phyloP scores from a whole-genome alignment of 1,140 invertebrate species.

The Arion vulgaris region DNA sequence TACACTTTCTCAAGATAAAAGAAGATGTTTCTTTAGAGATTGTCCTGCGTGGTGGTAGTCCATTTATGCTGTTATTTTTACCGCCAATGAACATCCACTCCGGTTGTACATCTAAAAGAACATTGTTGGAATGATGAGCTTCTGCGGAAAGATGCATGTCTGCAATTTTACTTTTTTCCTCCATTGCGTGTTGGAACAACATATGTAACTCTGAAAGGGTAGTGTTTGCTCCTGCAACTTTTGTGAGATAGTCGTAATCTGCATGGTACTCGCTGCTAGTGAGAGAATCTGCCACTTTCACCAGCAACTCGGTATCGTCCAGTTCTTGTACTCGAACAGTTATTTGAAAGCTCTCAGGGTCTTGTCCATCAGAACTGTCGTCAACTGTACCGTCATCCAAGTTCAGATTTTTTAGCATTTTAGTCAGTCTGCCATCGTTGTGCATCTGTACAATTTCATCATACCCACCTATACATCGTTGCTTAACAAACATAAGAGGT shows the following conservation, averaged over 20 bases:
- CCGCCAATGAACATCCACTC: too few species aligned
- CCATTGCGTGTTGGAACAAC: not conserved
- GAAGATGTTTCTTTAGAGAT: too few species aligned
- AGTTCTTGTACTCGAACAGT: not conserved
- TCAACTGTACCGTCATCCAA: not conserved
- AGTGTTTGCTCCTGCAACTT: not conserved
- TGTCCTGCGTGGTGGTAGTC: too few species aligned
- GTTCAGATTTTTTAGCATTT: not conserved
- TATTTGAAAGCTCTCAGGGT: not conserved
- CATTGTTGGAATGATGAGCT: too few species aligned
- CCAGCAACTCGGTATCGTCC: slow-evolving; percentile 9
- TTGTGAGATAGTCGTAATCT: too few species aligned
- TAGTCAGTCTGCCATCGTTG: not conserved
- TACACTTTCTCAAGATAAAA: too few species aligned
- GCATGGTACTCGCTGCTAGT: too few species aligned
- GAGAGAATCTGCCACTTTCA: not conserved
- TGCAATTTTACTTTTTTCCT: not conserved
- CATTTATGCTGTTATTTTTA: too few species aligned
- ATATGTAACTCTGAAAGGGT: not conserved
- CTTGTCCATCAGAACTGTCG: not conserved
- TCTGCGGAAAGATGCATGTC: too few species aligned
- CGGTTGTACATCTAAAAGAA: too few species aligned
- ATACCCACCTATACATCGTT: not conserved
- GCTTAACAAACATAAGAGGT: slow-evolving; percentile 14
- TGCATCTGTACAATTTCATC: not conserved